A percentile compares a stretch with the other conserved stretches of the same genome.
Evolutionary conservation across 2,113 vertebrate genomes (phyloP).

Genomic region (Megaceryle torquata): DNA sequence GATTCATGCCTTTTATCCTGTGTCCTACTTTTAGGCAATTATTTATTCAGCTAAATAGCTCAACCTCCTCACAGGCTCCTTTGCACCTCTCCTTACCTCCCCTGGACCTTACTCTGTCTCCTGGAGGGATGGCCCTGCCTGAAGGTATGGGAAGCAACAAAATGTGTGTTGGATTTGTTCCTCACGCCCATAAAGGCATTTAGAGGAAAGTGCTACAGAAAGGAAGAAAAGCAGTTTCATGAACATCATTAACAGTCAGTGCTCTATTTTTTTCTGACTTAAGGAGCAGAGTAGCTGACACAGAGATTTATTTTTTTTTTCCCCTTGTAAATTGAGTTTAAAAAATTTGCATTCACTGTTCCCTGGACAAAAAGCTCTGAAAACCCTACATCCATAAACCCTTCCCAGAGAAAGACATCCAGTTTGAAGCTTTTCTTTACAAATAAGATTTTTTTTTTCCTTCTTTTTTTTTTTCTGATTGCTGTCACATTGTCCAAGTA

Average conservation of each 20-base stretch:
- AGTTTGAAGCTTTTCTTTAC: not conserved
- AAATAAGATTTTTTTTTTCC: not conserved
- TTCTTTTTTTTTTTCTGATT: not conserved
- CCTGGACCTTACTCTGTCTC: not conserved
- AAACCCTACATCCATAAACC: not conserved
- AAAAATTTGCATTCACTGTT: not conserved
- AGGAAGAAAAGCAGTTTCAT: not conserved
- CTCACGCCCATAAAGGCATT: not conserved
- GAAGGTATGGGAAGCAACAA: not conserved
- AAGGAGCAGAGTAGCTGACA: not conserved
- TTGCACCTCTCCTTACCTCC: not conserved
- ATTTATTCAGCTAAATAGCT: constrained; percentile 17
- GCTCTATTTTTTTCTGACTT: not conserved
- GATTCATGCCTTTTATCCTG: not conserved
- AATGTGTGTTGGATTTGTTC: not conserved
- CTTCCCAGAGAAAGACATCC: not conserved
- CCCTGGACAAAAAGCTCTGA: not conserved
- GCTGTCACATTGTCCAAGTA: not conserved
- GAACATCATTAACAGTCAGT: not conserved
- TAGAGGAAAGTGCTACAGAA: accelerated
- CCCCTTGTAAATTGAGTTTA: not conserved
- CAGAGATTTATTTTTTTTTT: not conserved
- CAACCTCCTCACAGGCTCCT: not conserved
- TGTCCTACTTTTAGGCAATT: constrained; percentile 4
- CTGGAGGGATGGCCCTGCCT: not conserved